phyloP scores from a whole-genome alignment of 2,888 invertebrate genomes.

The Pheosia gnoma region DNA sequence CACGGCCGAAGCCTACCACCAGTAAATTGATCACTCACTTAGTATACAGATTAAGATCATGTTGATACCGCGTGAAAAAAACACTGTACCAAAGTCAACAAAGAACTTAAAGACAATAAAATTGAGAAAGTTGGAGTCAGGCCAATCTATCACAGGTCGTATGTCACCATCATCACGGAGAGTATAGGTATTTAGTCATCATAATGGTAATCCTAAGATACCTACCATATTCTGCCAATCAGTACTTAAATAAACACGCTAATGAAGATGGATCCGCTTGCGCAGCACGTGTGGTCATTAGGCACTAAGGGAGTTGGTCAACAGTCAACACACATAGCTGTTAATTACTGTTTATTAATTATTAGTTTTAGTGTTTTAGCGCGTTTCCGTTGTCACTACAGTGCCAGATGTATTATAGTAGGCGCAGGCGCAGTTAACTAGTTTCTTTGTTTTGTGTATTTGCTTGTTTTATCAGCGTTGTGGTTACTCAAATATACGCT shows the following conservation, averaged over 20 bases:
- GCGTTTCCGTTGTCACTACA: slow-evolving; percentile 17
- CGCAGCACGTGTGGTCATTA: slow-evolving; percentile 46
- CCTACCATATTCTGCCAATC: slow-evolving; percentile 43
- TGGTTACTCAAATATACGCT: neutral
- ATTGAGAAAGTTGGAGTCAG: too few species aligned
- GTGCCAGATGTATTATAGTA: neutral
- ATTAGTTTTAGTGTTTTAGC: slow-evolving; percentile 25
- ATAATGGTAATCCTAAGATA: neutral
- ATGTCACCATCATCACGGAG: too few species aligned
- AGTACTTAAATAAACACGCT: slow-evolving; percentile 51
- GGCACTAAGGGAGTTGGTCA: slow-evolving; percentile 24
- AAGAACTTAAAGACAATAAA: too few species aligned
- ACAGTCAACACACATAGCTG: slow-evolving; percentile 25
- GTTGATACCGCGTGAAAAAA: too few species aligned
- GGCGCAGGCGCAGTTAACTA: neutral
- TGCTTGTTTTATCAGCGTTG: neutral
- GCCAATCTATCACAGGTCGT: too few species aligned
- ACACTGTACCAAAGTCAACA: too few species aligned
- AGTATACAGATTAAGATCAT: too few species aligned
- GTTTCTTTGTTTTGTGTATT: neutral
- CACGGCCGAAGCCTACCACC: too few species aligned
- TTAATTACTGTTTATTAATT: slow-evolving; percentile 41
- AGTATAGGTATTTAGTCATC: neutral
- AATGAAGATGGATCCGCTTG: slow-evolving; percentile 58
- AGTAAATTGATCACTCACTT: too few species aligned